These are phyloP conservation scores for Brenthis daphne DNA, from an alignment of 2,888 invertebrate genomes.

Conservation along the genomic window DNA sequence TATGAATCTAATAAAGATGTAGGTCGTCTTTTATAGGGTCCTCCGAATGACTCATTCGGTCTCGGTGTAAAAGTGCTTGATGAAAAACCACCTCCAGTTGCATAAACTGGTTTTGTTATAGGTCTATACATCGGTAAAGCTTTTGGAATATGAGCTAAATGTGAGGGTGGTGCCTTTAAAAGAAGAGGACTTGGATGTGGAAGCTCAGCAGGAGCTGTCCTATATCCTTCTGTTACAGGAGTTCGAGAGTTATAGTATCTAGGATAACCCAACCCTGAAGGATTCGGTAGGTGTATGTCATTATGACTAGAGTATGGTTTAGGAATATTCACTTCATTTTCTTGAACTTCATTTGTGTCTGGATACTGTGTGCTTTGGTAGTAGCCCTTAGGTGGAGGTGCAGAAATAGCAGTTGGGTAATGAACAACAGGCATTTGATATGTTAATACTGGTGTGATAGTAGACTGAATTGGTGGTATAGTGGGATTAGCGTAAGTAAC, in stretches of 20 bases:
- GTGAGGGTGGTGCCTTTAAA: constrained; percentile 59
- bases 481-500: constrained; percentile 63
- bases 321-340: constrained; percentile 54
- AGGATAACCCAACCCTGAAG: constrained; percentile 51
- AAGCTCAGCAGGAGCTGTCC: constrained; percentile 54
- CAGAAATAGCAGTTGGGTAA: constrained; percentile 55
- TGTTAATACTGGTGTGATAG: constrained; percentile 56
- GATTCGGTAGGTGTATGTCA: constrained; percentile 54
- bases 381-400: constrained; percentile 59
- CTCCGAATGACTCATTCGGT: constrained; percentile 54
- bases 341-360: constrained; percentile 58
- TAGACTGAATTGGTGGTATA: constrained; percentile 51
- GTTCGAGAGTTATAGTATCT: constrained; percentile 64
- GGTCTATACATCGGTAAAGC: constrained; percentile 67
- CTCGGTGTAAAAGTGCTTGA: constrained; percentile 53
- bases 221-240: constrained; percentile 60
- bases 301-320: constrained; percentile 57
- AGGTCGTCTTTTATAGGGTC: constrained; percentile 63
- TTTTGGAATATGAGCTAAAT: constrained; percentile 69
- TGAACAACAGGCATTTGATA: constrained; percentile 65
- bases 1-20: constrained; percentile 83
- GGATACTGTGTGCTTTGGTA: constrained; percentile 56
- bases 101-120: constrained; percentile 63
- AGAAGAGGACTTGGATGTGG: constrained; percentile 67
- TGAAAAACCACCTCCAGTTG: constrained; percentile 48